Evolutionary conservation across 2,113 vertebrate genomes (phyloP).

Genomic region (Mormoops blainvillei): DNA sequence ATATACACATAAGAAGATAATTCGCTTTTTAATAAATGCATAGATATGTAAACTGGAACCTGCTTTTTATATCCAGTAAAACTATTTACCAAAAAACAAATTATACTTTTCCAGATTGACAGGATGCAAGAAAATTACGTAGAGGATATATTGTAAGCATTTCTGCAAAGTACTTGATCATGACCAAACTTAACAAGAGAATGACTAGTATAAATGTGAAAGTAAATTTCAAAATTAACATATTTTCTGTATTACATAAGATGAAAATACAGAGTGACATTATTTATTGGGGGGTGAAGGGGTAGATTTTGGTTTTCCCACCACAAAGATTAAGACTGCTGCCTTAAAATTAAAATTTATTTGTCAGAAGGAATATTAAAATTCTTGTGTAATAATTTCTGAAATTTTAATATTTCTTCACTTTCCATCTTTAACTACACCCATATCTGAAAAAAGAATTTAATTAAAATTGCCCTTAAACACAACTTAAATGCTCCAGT

Average conservation of each 20-base stretch:
- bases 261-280: not conserved
- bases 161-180: not conserved
- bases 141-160: not conserved
- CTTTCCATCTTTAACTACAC: not conserved
- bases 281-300: not conserved
- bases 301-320: not conserved
- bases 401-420: conserved; percentile 8
- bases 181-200: not conserved
- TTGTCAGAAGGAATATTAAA: not conserved
- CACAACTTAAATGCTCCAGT: not conserved
- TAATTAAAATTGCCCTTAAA: not conserved
- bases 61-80: not conserved
- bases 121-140: not conserved
- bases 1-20: not conserved
- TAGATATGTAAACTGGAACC: not conserved
- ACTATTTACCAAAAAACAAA: not conserved
- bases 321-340: not conserved
- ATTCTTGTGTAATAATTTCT: not conserved
- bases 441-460: not conserved
- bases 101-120: not conserved
- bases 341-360: not conserved
- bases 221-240: not conserved
- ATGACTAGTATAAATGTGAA: not conserved
- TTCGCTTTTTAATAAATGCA: not conserved
- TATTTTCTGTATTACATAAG: not conserved